Evolutionary conservation across 2,797 vertebrate species (phyloP), one percentile per base, ranked within the genome.

Genomic region (Poecile montanus): DNA sequence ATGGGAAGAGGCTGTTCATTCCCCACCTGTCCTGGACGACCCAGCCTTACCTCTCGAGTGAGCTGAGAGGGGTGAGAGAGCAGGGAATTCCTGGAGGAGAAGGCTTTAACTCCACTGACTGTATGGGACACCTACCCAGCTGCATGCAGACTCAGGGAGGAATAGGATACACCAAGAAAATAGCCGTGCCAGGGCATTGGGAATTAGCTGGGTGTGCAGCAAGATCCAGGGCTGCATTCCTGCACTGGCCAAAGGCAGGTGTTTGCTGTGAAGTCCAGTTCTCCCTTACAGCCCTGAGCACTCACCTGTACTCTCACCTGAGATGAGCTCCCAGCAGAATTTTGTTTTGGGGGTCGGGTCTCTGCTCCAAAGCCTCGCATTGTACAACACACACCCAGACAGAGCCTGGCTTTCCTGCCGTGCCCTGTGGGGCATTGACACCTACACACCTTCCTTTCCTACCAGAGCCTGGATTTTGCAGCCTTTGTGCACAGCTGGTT

Each of bases 391-490:
- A 9, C 8, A 6, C 26, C 44, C 40, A 71, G 75, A 38, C 5
- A 1, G 29, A 91, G 50, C 48, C 58, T 38, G 19, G 56, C 12
- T 26, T 60, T 80, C 34, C 79, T 61, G 66, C 68, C 0, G 0
- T 42, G 36, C 47, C 57, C 25, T 0, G 0, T 5, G 34, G 5
- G 0, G 26, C 23, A 18, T 2, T 30, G 50, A 30, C 58, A 27
- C 27, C 38, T 10, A 8, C 42, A 16, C 29, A 3, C 45, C 54
- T 36, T 76, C 48, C 34, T 26, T 45, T 67, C 54, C 66, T 22
- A 23, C 16, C 73, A 44, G 23, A n/a, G 50, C 56, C 9, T 1
- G 2, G 58, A 38, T 44, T 10, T 63, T 29, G 58, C 70, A 75
- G 58, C 70, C 50, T 50, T 78, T 36, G 38, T 71, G 58, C 79